Percentiles rank a stretch among this genome's conserved stretches.
Conservation (phyloP, 2,113 vertebrate genomes). For the Clinocottus analis region DNA sequence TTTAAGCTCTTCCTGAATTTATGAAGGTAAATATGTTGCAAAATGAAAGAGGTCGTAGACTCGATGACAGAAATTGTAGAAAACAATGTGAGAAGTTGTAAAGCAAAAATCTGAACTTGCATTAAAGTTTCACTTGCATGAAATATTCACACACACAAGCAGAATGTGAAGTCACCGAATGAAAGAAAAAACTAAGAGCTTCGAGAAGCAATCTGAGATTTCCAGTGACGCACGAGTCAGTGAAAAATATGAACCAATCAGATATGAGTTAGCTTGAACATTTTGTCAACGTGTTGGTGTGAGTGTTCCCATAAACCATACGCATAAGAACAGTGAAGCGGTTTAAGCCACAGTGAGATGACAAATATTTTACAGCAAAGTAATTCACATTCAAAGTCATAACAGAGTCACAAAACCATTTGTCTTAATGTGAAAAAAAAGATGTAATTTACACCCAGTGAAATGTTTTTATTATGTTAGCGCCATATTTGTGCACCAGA, state of each 20-base stretch:
- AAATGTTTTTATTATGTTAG: not conserved
- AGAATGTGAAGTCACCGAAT: not conserved
- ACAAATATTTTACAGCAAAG: not conserved
- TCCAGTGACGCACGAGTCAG: too few relatives aligned
- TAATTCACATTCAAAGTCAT: not conserved
- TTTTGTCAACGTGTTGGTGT: not conserved
- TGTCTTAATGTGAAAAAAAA: constrained; percentile 1
- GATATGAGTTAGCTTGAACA: not conserved
- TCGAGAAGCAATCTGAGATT: too few relatives aligned
- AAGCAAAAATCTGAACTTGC: not conserved
- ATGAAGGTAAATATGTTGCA: not conserved
- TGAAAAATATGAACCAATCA: too few relatives aligned
- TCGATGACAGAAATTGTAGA: not conserved
- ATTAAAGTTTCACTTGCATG: not conserved
- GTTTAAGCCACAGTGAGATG: not conserved
- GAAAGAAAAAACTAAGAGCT: not conserved
- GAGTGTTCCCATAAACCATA: not conserved
- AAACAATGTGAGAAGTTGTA: not conserved
- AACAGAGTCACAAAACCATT: not conserved
- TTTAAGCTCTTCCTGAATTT: constrained; percentile 4
- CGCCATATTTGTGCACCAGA: not conserved
- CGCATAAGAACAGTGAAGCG: not conserved
- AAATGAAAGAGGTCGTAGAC: not conserved
- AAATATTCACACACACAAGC: not conserved
- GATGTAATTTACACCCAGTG: not conserved